A percentile compares a stretch with the other conserved stretches of the same genome.
phyloP scores from a whole-genome alignment of 35 echinoderm and acorn worm genomes.

The Ophiothrix spiculata region DNA sequence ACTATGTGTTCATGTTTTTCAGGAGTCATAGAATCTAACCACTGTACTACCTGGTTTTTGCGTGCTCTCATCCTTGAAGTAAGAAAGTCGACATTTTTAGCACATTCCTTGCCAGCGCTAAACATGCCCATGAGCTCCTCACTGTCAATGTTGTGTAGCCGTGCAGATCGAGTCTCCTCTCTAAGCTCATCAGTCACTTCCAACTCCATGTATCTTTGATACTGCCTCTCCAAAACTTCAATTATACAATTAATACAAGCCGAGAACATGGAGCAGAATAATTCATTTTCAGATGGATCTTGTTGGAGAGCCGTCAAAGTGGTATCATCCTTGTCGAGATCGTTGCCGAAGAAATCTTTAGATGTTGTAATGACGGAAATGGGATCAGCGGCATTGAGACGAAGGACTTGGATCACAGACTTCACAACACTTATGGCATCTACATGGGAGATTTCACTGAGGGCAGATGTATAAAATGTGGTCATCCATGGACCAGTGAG shows the following conservation, averaged over 20 bases:
- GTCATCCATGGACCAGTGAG: background rate
- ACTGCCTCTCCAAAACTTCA: background rate
- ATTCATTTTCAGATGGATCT: background rate
- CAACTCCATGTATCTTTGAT: background rate
- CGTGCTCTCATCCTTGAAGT: constrained; percentile 9
- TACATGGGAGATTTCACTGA: background rate
- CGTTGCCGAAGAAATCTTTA: background rate
- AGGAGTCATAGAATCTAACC: background rate
- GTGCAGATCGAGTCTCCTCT: background rate
- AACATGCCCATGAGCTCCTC: background rate
- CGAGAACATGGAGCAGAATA: background rate
- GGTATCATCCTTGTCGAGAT: background rate
- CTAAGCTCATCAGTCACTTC: background rate
- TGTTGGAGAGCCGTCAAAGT: background rate
- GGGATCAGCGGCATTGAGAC: too few relatives aligned
- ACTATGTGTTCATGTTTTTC: background rate
- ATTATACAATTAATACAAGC: background rate
- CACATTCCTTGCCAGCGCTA: too few relatives aligned
- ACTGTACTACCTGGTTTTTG: constrained; percentile 15
- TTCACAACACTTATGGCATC: constrained; percentile 7
- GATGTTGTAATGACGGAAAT: background rate
- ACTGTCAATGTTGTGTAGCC: constrained; percentile 3
- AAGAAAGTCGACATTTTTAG: constrained; percentile 1
- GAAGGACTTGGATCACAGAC: background rate
- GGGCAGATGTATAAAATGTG: background rate